These are phyloP conservation scores for Ciconia stormi DNA, from an alignment of 2,113 vertebrate genomes.

Conservation along the genomic window DNA sequence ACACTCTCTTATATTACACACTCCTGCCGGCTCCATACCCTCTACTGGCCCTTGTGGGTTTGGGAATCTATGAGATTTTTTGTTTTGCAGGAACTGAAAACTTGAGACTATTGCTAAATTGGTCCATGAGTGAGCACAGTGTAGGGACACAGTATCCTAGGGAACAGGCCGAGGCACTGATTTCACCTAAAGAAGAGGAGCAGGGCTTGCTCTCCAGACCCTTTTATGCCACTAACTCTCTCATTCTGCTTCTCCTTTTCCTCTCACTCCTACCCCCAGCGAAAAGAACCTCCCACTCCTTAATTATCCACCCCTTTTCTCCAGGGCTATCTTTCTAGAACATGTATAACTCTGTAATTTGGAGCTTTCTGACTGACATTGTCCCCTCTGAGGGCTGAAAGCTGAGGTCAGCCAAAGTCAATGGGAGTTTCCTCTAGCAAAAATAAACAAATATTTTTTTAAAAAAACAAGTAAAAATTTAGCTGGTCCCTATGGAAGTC, in stretches of 20 bases:
- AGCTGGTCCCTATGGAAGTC: background rate
- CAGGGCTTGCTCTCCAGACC: background rate
- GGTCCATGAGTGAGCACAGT: background rate
- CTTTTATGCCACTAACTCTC: background rate
- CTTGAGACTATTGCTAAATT: background rate
- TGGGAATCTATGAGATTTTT: background rate
- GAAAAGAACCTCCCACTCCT: background rate
- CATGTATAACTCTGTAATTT: background rate
- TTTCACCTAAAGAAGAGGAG: background rate
- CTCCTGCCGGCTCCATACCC: background rate
- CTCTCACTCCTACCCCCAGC: background rate
- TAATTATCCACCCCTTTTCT: background rate
- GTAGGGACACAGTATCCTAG: background rate
- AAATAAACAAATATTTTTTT: background rate
- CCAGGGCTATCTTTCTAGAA: background rate
- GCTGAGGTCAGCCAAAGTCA: background rate
- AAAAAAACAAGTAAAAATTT: background rate
- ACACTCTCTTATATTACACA: background rate
- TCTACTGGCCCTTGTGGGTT: background rate
- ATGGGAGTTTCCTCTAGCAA: background rate
- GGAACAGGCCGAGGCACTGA: background rate
- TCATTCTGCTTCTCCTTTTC: background rate
- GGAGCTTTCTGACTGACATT: background rate
- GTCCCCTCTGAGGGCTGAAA: background rate
- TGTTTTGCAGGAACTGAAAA: constrained; percentile 28